Percentiles rank a stretch among this genome's conserved stretches.
phyloP scores from a whole-genome alignment of 2,888 invertebrate species.

The Acanthosoma haemorrhoidale region DNA sequence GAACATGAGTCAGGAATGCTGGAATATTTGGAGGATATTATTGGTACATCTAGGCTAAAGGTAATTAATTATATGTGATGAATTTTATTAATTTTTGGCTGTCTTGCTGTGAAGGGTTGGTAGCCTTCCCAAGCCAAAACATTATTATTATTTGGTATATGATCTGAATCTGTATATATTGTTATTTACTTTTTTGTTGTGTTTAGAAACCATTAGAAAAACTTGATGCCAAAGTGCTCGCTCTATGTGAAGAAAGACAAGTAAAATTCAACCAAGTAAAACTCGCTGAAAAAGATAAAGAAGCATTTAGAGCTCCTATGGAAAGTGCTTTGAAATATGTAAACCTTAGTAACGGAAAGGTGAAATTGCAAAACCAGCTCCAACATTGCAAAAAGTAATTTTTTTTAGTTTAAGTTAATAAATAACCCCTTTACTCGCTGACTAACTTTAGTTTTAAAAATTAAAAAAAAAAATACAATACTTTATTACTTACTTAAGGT shows the following conservation, averaged over 20 bases:
- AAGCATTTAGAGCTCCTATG: slow-evolving; percentile 70
- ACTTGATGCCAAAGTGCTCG: slow-evolving; percentile 66
- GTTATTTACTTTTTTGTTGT: not conserved
- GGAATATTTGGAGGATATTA: slow-evolving; percentile 96
- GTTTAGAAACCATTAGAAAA: slow-evolving; percentile 67
- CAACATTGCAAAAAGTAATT: slow-evolving; percentile 65
- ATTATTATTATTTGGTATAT: too few relatives aligned
- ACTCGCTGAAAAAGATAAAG: slow-evolving; percentile 73
- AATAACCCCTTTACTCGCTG: too few relatives aligned
- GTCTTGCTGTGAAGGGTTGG: too few relatives aligned
- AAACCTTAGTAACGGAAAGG: slow-evolving; percentile 69
- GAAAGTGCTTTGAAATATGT: slow-evolving; percentile 71
- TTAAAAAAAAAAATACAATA: too few relatives aligned
- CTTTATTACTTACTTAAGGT: too few relatives aligned
- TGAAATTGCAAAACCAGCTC: slow-evolving; percentile 62
- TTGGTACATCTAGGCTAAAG: slow-evolving; percentile 81
- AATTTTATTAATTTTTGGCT: not conserved
- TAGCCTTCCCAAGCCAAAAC: too few relatives aligned
- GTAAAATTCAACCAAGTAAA: slow-evolving; percentile 82
- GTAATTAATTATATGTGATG: slow-evolving; percentile 46
- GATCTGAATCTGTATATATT: too few relatives aligned
- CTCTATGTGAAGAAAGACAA: slow-evolving; percentile 63
- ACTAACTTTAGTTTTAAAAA: too few relatives aligned
- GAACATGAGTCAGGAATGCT: slow-evolving; percentile 93
- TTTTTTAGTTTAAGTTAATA: slow-evolving; percentile 13